Base-by-base conservation (phyloP, 2,888 invertebrate genomes). In the Autographa pulchrina region DNA sequence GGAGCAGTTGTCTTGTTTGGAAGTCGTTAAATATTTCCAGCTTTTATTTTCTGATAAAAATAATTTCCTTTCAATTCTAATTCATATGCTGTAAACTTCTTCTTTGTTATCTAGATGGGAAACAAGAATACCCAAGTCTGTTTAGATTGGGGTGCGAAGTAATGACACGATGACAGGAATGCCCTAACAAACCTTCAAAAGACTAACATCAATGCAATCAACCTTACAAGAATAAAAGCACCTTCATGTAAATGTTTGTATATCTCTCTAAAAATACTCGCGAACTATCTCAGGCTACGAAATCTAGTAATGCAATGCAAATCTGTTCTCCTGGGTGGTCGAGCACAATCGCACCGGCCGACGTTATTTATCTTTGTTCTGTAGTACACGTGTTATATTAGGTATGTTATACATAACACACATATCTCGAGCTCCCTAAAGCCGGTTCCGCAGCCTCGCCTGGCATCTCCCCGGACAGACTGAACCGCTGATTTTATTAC, bases 281-380 rank as follows among this genome's bases (percentile, higher is more conserved):
- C 67, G 14, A 52, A 58, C 65, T 61, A 70, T 71, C 72, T 64
- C 62, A 59, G 31, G 65, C 43, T 63, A 66, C 85, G 73, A 59
- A 52, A 63, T 62, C 70, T 72, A 71, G 81, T 78, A 72, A 66
- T 59, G 66, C 67, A 58, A 82, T 79, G 80, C 80, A 74, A 75
- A 83, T 80, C 59, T 58, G 61, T 61, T 64, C 68, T 65, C 65
- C 25, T 73, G 83, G 85, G 83, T 83, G 85, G 83, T 85, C 83
- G 63, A 38, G 18, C 68, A 71, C 66, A 82, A 58, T 69, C 62
- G 66, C 60, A 52, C 43, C 66, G 58, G 58, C 65, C 62, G 58
- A 64, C 66, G 72, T 70, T 74, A 70, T 82, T 77, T 71, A 82
- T 71, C 72, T 66, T 54, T 25, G 20, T 48, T 60, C 31, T 66